These are phyloP conservation scores for Suricata suricatta DNA, from an alignment of 2,113 vertebrate species.

Conservation along the genomic window DNA sequence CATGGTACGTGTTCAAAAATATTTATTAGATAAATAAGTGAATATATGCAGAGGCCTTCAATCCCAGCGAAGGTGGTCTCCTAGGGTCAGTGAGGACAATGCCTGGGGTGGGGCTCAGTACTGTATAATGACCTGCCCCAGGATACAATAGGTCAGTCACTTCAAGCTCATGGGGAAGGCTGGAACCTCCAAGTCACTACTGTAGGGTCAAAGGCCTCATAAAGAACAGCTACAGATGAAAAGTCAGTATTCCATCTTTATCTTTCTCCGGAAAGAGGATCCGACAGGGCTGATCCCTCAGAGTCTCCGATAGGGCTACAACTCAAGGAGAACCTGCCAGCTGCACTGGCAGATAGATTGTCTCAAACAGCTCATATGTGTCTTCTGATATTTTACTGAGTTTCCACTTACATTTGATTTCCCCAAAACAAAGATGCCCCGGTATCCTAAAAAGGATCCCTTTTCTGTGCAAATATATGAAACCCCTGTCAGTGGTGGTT, in stretches of 20 bases:
- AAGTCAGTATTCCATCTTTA: not conserved
- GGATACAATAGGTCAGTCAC: not conserved
- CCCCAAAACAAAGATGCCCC: not conserved
- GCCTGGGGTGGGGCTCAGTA: no score
- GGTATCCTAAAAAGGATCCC: not conserved
- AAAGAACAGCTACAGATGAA: not conserved
- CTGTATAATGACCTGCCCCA: not conserved
- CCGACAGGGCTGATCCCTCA: not conserved
- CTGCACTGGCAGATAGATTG: not conserved
- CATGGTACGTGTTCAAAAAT: not conserved
- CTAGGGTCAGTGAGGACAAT: not conserved
- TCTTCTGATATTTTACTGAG: not conserved
- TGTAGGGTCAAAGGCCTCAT: not conserved
- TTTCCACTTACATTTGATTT: slow-evolving; percentile 23
- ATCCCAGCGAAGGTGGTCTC: not conserved
- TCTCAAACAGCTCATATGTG: not conserved
- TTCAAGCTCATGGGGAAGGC: not conserved
- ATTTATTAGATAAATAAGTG: not conserved
- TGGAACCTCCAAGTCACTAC: not conserved
- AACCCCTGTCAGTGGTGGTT: not conserved
- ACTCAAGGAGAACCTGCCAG: not conserved
- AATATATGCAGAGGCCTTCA: not conserved
- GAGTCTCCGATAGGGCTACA: not conserved
- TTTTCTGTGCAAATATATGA: slow-evolving; percentile 36
- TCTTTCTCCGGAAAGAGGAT: not conserved